These are phyloP conservation scores for Echinometra lucunter DNA, from an alignment of 53 echinoderm and acorn worm species.

Conservation along the genomic window DNA sequence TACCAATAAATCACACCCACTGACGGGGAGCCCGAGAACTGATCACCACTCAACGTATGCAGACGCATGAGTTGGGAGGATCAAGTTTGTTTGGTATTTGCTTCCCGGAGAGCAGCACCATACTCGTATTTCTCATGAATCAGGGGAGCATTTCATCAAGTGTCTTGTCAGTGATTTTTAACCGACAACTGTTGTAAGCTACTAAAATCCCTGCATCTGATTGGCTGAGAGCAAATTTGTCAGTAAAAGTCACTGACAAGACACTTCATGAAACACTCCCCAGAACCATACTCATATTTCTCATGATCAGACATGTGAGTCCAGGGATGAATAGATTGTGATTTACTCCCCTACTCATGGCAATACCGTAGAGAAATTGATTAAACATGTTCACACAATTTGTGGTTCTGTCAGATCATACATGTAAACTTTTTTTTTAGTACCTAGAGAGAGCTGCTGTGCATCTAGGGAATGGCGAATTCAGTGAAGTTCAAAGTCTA, in stretches of 20 bases:
- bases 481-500: neutral
- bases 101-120: constrained; percentile 9
- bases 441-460: too few relatives aligned
- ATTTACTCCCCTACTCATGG: neutral
- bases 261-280: too few relatives aligned
- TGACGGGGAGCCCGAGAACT: neutral
- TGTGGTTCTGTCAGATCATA: neutral
- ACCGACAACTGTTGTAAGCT: too few relatives aligned
- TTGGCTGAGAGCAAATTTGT: too few relatives aligned
- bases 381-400: neutral
- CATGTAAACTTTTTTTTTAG: too few relatives aligned
- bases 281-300: constrained; percentile 38
- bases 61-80: constrained; percentile 16
- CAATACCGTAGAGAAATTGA: constrained; percentile 3
- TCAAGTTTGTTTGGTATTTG: constrained; percentile 43
- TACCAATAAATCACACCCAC: constrained; percentile 1
- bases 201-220: too few relatives aligned
- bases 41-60: constrained; percentile 47
- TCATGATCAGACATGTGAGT: neutral
- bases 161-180: too few relatives aligned
- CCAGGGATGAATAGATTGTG: constrained; percentile 26
- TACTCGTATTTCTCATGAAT: constrained; percentile 14
- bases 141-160: too few relatives aligned
- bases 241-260: too few relatives aligned
- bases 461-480: neutral